These are phyloP conservation scores for Thalpophila matura DNA, from an alignment of 2,888 invertebrate genomes.

Conservation along the genomic window DNA sequence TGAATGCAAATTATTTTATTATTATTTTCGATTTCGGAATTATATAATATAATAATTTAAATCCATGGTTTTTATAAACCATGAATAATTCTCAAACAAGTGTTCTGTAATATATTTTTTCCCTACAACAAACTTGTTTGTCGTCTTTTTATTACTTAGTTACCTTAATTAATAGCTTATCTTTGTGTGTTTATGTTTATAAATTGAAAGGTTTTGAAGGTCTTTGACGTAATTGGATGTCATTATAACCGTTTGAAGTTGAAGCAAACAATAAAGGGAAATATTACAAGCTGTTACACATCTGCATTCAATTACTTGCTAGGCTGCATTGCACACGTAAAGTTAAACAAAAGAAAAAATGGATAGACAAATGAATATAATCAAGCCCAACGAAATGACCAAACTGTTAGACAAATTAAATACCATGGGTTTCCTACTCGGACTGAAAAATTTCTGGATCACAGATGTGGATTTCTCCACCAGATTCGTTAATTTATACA, in stretches of 20 bases:
- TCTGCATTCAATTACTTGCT: not conserved
- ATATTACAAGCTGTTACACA: not conserved
- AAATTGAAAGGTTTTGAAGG: constrained; percentile 16
- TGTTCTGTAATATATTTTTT: not conserved
- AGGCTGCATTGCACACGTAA: not conserved
- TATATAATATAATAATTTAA: too few species aligned
- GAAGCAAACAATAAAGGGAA: not conserved
- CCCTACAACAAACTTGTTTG: not conserved
- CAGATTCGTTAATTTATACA: constrained; percentile 24
- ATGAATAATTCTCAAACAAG: not conserved
- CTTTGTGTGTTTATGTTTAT: constrained; percentile 10
- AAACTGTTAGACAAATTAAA: constrained; percentile 28
- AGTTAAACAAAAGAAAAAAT: constrained; percentile 9
- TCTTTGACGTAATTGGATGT: not conserved
- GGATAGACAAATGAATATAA: constrained; percentile 2
- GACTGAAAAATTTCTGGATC: constrained; percentile 24
- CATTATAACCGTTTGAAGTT: constrained; percentile 8
- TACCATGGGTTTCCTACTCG: constrained; percentile 14
- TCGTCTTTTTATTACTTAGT: not conserved
- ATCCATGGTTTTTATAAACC: too few species aligned
- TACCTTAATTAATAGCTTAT: not conserved
- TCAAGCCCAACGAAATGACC: constrained; percentile 9
- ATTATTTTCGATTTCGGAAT: too few species aligned
- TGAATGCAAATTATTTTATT: too few species aligned
- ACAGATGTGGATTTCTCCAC: constrained; percentile 16